Percentiles rank a stretch among this genome's conserved stretches.
phyloP scores from a whole-genome alignment of 2,888 invertebrate genomes.

The Callyntrura sp. region DNA sequence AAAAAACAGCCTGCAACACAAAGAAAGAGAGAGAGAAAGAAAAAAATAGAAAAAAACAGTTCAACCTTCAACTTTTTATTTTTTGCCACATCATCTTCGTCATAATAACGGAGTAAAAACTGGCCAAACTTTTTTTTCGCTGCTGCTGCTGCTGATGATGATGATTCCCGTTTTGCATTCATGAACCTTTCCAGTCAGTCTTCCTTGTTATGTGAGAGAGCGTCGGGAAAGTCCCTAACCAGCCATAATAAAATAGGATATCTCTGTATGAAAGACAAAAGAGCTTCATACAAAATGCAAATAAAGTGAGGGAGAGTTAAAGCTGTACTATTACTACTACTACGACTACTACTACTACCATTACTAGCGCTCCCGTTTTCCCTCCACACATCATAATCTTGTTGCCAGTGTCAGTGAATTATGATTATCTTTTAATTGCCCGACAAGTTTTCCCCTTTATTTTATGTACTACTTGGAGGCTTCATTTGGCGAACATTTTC shows the following conservation, averaged over 20 bases:
- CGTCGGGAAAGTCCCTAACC: not conserved
- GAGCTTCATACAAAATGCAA: too few species aligned
- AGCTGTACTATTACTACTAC: not conserved
- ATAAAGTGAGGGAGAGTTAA: not conserved
- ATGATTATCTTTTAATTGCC: conserved; percentile 12
- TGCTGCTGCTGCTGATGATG: too few species aligned
- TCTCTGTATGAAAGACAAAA: too few species aligned
- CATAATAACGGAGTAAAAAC: not conserved
- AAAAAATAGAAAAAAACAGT: not conserved
- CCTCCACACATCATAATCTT: not conserved
- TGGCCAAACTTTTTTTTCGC: not conserved
- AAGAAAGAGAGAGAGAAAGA: too few species aligned
- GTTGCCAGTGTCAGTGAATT: not conserved
- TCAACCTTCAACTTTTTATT: conserved; percentile 48
- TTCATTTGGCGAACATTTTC: not conserved
- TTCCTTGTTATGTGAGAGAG: not conserved
- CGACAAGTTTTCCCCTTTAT: not conserved
- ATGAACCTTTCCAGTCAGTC: conserved; percentile 36
- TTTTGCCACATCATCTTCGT: not conserved
- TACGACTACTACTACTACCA: not conserved
- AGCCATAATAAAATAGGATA: not conserved
- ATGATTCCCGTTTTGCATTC: not conserved
- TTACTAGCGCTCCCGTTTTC: not conserved
- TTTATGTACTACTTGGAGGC: not conserved
- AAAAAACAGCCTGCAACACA: too few species aligned